These are phyloP conservation scores for Genyomyrus donnyi DNA, from an alignment of 2,113 vertebrate genomes.

Conservation along the genomic window DNA sequence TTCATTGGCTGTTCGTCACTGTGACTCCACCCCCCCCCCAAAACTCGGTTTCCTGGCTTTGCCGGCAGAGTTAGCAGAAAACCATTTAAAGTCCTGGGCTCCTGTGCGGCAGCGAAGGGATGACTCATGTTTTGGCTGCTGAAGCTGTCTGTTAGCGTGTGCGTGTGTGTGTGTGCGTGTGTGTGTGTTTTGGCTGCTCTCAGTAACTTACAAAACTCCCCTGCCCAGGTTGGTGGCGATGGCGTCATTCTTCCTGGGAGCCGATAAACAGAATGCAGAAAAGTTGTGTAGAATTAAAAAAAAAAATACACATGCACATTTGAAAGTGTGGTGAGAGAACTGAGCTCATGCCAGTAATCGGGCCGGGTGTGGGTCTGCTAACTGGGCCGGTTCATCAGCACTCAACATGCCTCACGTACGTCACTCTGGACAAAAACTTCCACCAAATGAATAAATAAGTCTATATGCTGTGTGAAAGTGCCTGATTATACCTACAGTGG, in stretches of 20 bases:
- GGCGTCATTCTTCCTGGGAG: conserved; percentile 7
- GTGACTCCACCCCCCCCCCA: not conserved
- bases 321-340: not conserved
- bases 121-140: conserved; percentile 19
- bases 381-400: not conserved
- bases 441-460: not conserved
- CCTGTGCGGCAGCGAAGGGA: not conserved
- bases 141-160: not conserved
- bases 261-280: not conserved
- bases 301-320: not conserved
- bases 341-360: not conserved
- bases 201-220: not conserved
- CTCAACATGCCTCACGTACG: not conserved
- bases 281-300: not conserved
- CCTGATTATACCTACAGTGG: not conserved
- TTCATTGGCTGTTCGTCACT: not conserved
- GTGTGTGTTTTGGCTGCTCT: not conserved
- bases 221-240: not conserved
- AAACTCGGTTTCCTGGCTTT: not conserved
- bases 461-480: not conserved
- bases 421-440: not conserved
- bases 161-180: not conserved
- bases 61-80: not conserved
- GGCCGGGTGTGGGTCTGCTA: not conserved
- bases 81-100: not conserved